Evolutionary conservation across 2,888 invertebrate genomes (phyloP), one percentile per base, ranked within the genome.

Genomic region (Ophion obscuratus): DNA sequence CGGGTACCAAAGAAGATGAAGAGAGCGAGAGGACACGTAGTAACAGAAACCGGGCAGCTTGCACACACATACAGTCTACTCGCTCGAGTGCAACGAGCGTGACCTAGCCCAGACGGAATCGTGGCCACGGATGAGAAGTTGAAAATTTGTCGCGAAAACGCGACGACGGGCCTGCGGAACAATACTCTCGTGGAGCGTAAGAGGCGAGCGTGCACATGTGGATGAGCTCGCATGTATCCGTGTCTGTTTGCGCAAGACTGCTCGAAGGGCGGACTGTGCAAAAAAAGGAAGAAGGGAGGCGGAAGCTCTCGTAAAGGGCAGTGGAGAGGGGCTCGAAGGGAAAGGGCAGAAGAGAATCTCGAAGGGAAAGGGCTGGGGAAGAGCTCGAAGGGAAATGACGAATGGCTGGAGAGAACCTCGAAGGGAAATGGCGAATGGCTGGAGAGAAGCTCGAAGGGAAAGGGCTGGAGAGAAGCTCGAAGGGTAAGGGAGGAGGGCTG

Each of bases 81-180:
- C 24, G 24, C 14, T 40, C 31, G 66, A 5, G 27, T 59, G 77
- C 77, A 67, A 24, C 62, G 14, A 70, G 70, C 64, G 53, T 68
- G 75, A 75, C 75, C 75, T 75, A 80, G 53, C 44, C 66, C 40
- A 62, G 70, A 31, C 61, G 74, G 27, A 40, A 9, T 11, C 53
- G 24, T 31, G 47, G 14, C 17, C 24, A 57, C 20, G 80, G 70
- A 47, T 79, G 79, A 66, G 78, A 75, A 80, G 83, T 75, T 84
- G 71, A 75, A 81, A 57, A 84, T 71, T 81, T 66, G 66, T 44
- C 80, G 70, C 64, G 75, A 80, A 84, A 80, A 79, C 31, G 75
- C 62, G 80, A 80, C 62, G 80, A 84, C 75, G 44, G 74, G 74
- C 44, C 59, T 31, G 74, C 27, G 64, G 11, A 57, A 66, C 47